Percentiles rank a stretch among this genome's conserved stretches.
Evolutionary conservation across 2,797 vertebrate species (phyloP).

Genomic region (Champsocephalus gunnari): DNA sequence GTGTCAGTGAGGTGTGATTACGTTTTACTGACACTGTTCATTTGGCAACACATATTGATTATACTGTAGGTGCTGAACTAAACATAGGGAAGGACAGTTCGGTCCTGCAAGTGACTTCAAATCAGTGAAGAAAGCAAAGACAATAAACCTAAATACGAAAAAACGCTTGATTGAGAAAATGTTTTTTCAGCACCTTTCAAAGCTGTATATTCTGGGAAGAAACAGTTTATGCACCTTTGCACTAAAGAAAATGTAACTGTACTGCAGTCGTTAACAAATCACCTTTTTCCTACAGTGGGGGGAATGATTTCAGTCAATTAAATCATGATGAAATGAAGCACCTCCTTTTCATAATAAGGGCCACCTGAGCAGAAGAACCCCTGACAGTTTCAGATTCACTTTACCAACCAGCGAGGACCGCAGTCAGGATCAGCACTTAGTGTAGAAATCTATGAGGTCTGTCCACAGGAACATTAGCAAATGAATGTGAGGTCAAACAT

Average conservation of each 20-base stretch:
- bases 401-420: slow-evolving; percentile 1
- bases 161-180: background rate
- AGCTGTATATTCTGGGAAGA: background rate
- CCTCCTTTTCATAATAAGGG: background rate
- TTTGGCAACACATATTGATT: background rate
- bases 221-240: background rate
- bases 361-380: background rate
- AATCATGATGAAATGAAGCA: background rate
- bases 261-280: background rate
- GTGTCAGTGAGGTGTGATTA: background rate
- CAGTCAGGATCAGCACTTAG: slow-evolving; percentile 4
- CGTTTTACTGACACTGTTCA: background rate
- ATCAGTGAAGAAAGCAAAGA: background rate
- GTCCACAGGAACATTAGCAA: background rate
- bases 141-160: background rate
- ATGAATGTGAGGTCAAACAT: background rate
- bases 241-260: background rate
- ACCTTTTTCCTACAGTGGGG: background rate
- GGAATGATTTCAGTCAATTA: background rate
- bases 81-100: background rate
- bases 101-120: background rate
- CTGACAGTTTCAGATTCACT: slow-evolving; percentile 4
- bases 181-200: background rate
- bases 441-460: background rate
- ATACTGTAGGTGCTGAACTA: background rate